These are phyloP conservation scores for Plebejus argus DNA, from an alignment of 2,888 invertebrate genomes.

Conservation along the genomic window DNA sequence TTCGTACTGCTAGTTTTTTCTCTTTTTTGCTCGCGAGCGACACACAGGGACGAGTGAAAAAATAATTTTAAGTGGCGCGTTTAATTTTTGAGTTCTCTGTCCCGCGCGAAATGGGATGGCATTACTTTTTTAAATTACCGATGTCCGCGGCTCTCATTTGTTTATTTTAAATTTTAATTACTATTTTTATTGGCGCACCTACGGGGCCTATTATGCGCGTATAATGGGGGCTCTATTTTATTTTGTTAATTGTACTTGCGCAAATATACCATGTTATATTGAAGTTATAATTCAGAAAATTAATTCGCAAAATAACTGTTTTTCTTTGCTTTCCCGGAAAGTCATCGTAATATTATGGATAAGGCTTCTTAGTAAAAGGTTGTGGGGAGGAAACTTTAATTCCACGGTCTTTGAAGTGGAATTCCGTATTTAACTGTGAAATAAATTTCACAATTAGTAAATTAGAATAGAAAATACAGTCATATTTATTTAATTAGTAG, in stretches of 20 bases:
- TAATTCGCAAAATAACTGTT: background rate
- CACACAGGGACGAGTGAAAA: conserved; percentile 73
- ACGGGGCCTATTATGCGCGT: conserved; percentile 12
- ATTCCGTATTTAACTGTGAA: too few species aligned
- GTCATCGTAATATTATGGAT: background rate
- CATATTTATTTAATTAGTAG: too few species aligned
- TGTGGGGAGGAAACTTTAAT: background rate
- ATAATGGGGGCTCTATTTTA: conserved; percentile 3
- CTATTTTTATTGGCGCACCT: conserved; percentile 32
- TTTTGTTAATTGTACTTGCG: background rate
- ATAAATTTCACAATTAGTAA: background rate
- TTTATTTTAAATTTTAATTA: conserved; percentile 51
- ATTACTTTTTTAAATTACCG: conserved; percentile 79
- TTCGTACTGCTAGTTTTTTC: conserved; percentile 72
- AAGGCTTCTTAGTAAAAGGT: background rate
- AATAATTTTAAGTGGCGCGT: conserved; percentile 80
- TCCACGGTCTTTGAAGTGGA: too few species aligned
- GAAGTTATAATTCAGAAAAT: background rate
- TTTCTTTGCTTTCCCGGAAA: background rate
- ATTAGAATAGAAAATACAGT: background rate
- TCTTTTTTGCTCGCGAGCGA: conserved; percentile 62
- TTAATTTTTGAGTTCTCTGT: conserved; percentile 79
- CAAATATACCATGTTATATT: background rate
- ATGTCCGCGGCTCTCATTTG: conserved; percentile 61
- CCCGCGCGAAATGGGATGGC: conserved; percentile 76